phyloP scores from a whole-genome alignment of 2,888 invertebrate species.

The Amiota communis region DNA sequence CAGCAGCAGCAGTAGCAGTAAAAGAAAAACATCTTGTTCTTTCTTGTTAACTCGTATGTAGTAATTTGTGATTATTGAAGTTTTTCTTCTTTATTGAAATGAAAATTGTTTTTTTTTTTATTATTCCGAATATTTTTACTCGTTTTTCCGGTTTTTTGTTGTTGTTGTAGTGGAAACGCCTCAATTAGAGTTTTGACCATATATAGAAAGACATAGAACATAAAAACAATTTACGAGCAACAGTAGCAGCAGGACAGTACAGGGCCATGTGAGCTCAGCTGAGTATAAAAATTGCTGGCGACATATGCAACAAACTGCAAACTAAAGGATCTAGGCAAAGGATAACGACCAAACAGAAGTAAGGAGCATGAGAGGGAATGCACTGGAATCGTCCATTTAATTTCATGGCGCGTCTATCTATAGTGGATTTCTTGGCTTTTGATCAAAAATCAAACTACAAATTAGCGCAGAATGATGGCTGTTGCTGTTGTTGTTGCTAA shows the following conservation, averaged over 20 bases:
- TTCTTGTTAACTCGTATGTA: not conserved
- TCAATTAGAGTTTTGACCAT: constrained; percentile 54
- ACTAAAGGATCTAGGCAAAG: not conserved
- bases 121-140: constrained; percentile 5
- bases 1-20: no score
- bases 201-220: constrained; percentile 27
- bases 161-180: constrained; percentile 38
- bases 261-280: not conserved
- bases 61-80: not conserved
- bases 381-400: constrained; percentile 11
- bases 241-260: no score
- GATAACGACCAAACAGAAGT: not conserved
- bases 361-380: not conserved
- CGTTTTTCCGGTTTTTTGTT: not conserved
- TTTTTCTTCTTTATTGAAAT: not conserved
- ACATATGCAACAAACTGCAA: constrained; percentile 52
- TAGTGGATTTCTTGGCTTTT: constrained; percentile 56
- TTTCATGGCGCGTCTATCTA: constrained; percentile 27
- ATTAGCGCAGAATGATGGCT: constrained; percentile 52
- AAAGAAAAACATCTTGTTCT: not conserved
- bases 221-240: constrained; percentile 42
- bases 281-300: constrained; percentile 50
- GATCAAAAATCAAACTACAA: constrained; percentile 65
- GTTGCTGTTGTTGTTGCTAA: not conserved
- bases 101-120: not conserved